phyloP scores from a whole-genome alignment of 2,888 invertebrate genomes.

The Drosophila hawaiiensis region DNA sequence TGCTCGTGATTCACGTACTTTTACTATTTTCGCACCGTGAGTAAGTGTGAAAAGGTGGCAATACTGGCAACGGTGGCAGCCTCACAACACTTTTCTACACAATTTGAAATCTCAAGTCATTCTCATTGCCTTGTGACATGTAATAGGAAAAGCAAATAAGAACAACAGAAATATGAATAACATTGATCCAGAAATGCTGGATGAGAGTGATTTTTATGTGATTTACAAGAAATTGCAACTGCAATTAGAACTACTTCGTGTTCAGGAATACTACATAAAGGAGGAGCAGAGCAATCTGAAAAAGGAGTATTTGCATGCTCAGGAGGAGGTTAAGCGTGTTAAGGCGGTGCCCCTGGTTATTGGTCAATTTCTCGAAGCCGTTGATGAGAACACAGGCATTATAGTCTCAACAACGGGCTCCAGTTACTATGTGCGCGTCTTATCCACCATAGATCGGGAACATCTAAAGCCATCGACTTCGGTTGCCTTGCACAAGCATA shows the following conservation, averaged over 20 bases:
- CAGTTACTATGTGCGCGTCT: constrained; percentile 74
- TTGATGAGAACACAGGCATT: constrained; percentile 99
- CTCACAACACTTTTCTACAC: not conserved
- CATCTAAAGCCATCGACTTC: constrained; percentile 99
- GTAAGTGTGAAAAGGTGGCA: constrained; percentile 10
- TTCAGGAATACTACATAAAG: constrained; percentile 99
- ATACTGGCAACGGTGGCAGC: constrained; percentile 4
- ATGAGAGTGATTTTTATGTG: constrained; percentile 96
- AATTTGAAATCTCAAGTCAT: constrained; percentile 69
- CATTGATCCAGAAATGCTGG: constrained; percentile 85
- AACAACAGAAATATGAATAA: constrained; percentile 14
- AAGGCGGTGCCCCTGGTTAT: constrained; percentile 99
- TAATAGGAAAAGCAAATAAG: constrained; percentile 12
- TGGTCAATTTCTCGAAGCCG: constrained; percentile 99
- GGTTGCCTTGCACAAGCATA: constrained; percentile 99
- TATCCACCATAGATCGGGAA: constrained; percentile 99
- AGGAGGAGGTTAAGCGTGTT: constrained; percentile 98
- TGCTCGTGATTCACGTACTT: constrained; percentile 39
- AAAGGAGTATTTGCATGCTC: constrained; percentile 99
- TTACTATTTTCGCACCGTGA: not conserved
- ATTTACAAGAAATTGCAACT: constrained; percentile 98
- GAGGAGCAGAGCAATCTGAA: constrained; percentile 99
- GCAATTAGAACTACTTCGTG: constrained; percentile 97
- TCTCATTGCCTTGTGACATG: constrained; percentile 12
- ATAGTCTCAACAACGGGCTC: constrained; percentile 99